Evolutionary conservation across 2,888 invertebrate genomes (phyloP), one percentile per base, ranked within the genome.

Genomic region (Poecilobothrus nobilitatus): DNA sequence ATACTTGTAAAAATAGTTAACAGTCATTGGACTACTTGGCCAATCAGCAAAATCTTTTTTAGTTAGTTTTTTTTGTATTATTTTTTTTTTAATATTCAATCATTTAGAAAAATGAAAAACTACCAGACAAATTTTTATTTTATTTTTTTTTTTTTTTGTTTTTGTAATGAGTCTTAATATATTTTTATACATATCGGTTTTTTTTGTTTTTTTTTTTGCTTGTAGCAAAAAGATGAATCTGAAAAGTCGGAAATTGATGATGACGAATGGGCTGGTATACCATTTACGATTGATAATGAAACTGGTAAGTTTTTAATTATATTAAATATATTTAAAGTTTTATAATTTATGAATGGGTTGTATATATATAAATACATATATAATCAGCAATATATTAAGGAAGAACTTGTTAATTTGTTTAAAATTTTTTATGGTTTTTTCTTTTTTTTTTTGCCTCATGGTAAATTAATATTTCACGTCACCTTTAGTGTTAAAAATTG

Each of bases 281-380:
- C 90, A 0, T 92, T 93, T 82, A 91, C 91, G 71, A 89, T 94
- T 71, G 94, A 94, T 78, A 89, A 91, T 18, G 94, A 94, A 83
- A 94, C 94, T 73, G 94, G 94, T 93, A 80, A 86, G 88, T 85
- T 21, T 20, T 67, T 22, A 66, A 37, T 37, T 37, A 5, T 62
- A 62, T 62, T n/a, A 20, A 22, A 27, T 3, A 63, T 1, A 21
- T 63, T 21, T 63, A 62, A 20, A 20, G 15, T 61, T 62, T 62
- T 62, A 20, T 20, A 3, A n/a, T 20, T n/a, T 33, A 41, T 21
- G 21, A 37, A 33, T 33, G 61, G 22, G 18, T 18, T 18, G n/a
- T 27, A n/a, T n/a, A n/a, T n/a, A n/a, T 20, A 73, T 71, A 73
- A 74, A 73, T 67, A 73, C 70, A 70, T 71, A 72, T 68, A n/a